These are phyloP conservation scores for Synanthedon vespiformis DNA, from an alignment of 2,888 invertebrate genomes.

Conservation along the genomic window DNA sequence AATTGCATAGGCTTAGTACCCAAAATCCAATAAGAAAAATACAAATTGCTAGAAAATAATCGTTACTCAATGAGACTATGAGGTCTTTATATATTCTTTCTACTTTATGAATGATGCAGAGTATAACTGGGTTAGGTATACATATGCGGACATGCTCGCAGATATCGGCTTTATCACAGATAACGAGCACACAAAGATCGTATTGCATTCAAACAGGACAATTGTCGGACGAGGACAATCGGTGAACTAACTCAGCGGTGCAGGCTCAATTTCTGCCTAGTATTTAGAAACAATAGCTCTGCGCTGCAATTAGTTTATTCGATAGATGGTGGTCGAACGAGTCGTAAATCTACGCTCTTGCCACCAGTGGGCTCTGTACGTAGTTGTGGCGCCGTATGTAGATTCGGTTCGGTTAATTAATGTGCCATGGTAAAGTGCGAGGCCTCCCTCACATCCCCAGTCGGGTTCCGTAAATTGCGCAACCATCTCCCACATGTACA, in stretches of 20 bases:
- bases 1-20: too few relatives aligned
- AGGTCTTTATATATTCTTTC: too few relatives aligned
- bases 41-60: too few relatives aligned
- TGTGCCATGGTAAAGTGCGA: constrained; percentile 63
- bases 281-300: constrained; percentile 66
- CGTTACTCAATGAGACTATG: too few relatives aligned
- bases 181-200: constrained; percentile 12
- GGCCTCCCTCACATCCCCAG: constrained; percentile 46
- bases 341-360: constrained; percentile 65
- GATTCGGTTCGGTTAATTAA: constrained; percentile 65
- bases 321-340: constrained; percentile 65
- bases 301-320: constrained; percentile 66
- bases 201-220: constrained; percentile 30
- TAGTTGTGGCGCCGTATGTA: constrained; percentile 62
- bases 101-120: too few relatives aligned
- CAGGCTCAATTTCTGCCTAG: constrained; percentile 49
- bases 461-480: constrained; percentile 59
- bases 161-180: constrained; percentile 12
- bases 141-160: background rate
- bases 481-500: constrained; percentile 55
- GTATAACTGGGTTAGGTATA: background rate
- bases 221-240: constrained; percentile 39
- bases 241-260: constrained; percentile 24
- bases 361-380: constrained; percentile 56
- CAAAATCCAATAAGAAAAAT: too few relatives aligned